Evolutionary conservation across 2,888 invertebrate species (phyloP).

Genomic region (Syrphus vitripennis): DNA sequence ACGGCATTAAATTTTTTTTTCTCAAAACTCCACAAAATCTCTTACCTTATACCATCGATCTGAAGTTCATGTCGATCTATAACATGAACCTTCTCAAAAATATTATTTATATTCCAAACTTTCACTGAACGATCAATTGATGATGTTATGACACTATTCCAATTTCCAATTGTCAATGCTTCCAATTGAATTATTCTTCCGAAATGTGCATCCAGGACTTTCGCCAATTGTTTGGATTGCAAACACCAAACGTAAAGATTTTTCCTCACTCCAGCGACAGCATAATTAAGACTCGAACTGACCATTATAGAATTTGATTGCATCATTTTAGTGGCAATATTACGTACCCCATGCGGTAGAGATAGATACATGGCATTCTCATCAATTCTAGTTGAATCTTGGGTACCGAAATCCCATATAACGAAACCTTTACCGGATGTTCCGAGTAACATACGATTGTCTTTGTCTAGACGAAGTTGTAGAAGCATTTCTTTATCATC

Average conservation of each 20-base stretch:
- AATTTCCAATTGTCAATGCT: constrained; percentile 91
- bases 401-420: constrained; percentile 88
- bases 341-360: constrained; percentile 93
- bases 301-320: constrained; percentile 95
- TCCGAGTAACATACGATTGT: constrained; percentile 91
- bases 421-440: constrained; percentile 92
- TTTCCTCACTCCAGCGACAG: constrained; percentile 97
- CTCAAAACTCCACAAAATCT: neutral
- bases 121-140: constrained; percentile 99
- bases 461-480: constrained; percentile 91
- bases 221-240: constrained; percentile 90
- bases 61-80: constrained; percentile 97
- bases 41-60: constrained; percentile 93
- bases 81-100: constrained; percentile 97
- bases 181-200: constrained; percentile 96
- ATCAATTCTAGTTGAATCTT: constrained; percentile 78
- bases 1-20: neutral
- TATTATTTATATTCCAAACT: constrained; percentile 99
- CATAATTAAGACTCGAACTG: constrained; percentile 93
- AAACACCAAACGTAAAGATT: constrained; percentile 97
- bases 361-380: constrained; percentile 86
- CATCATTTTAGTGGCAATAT: constrained; percentile 95
- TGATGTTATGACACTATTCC: constrained; percentile 97
- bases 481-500: constrained; percentile 89
- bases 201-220: constrained; percentile 97